Evolutionary conservation across 2,113 vertebrate species (phyloP).

Genomic region (Condylura cristata): DNA sequence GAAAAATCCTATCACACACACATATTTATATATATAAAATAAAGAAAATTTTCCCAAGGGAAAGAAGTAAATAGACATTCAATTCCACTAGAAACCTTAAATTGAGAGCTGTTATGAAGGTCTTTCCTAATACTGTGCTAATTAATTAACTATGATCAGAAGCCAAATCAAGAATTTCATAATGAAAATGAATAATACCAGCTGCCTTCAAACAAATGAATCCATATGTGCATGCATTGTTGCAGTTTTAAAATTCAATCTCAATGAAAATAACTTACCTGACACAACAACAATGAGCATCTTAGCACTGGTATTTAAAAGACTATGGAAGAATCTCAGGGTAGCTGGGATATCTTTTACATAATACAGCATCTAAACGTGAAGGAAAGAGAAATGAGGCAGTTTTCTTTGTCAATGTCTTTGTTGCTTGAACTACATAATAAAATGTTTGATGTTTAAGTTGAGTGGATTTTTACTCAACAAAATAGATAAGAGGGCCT

Average conservation of each 20-base stretch:
- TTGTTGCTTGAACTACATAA: not conserved
- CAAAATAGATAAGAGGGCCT: not conserved
- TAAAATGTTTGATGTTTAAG: conserved; percentile 43
- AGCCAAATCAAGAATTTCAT: not conserved
- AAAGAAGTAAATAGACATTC: not conserved
- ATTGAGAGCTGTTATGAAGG: not conserved
- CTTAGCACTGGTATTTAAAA: conserved; percentile 88
- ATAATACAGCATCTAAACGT: conserved; percentile 92
- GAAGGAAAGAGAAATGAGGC: not conserved
- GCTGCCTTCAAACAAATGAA: not conserved
- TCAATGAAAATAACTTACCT: conserved; percentile 85
- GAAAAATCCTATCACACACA: not conserved
- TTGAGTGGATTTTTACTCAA: not conserved
- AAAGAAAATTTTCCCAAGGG: not conserved
- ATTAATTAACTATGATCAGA: conserved; percentile 1
- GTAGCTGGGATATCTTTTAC: conserved; percentile 90
- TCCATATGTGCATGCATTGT: not conserved
- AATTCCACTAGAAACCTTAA: not conserved
- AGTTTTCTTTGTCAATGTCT: not conserved
- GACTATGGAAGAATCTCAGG: conserved; percentile 90
- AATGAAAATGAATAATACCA: not conserved
- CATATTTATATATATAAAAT: not conserved
- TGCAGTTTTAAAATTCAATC: not conserved
- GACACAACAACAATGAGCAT: conserved; percentile 94
- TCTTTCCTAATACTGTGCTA: not conserved